Base-by-base conservation (phyloP, 2,113 vertebrate species). In the Synchiropus splendidus region DNA sequence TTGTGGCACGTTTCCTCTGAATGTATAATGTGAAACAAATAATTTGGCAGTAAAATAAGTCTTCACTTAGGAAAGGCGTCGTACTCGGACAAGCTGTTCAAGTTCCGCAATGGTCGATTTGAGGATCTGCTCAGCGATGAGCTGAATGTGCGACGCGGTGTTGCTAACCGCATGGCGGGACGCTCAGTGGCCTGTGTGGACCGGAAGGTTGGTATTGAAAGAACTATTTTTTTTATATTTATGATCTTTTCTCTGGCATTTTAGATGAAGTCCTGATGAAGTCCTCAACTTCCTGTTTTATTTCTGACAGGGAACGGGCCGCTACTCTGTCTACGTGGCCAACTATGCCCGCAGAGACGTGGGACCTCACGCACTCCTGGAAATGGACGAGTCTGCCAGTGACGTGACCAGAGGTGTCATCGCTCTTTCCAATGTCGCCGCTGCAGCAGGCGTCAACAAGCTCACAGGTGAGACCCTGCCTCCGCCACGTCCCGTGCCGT, bases 121-220 rank as follows among this genome's bases (percentile, higher is more conserved):
- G 92, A 98, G 72, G 93, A 98, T 73, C 74, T 98, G 42, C 80
- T 98, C 47, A 88, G 86, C 0, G 93, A 98, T 0, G 88, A 90
- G 50, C 70, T 95, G 55, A 97, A 98, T 35, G 71, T 80, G 16
- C 77, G 58, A 5, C 75, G 88, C 0, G 85, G 83, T 0, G 87
- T 95, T n/a, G 91, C 90, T 52, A 92, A 81, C 61, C 82, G 74
- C 38, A 91, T 97, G 41, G 92, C 94, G 0, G 93, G 93, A 17
- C 91, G 94, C 30, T 98, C 94, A 0, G 94, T 98, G 0, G 93
- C 94, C 30, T 98, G 94, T 0, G 80, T 97, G 46, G 94, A 97
- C 73, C 87, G 93, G 67, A 92, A 67, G 91, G 94, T 97, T 4
- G 27, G 43, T 44, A n/a, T n/a, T n/a, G n/a, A n/a, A n/a, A n/a